These are phyloP conservation scores for Chelonus insularis DNA, from an alignment of 1,140 invertebrate genomes.

Conservation along the genomic window DNA sequence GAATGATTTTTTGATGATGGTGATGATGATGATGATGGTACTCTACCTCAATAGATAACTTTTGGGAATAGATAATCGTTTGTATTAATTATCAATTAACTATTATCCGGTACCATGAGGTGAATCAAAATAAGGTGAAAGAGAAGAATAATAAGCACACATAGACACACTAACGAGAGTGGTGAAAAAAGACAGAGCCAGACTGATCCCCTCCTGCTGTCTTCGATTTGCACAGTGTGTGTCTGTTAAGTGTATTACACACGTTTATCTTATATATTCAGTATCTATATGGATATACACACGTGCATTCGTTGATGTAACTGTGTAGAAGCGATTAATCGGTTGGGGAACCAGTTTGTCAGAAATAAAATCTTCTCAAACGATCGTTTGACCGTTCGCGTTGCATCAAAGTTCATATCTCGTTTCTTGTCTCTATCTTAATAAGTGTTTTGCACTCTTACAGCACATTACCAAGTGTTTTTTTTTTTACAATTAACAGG, in stretches of 20 bases:
- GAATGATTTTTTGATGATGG: no score
- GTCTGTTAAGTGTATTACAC: not conserved
- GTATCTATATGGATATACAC: not conserved
- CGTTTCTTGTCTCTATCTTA: constrained; percentile 25
- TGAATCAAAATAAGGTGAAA: no score
- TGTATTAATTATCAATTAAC: no score
- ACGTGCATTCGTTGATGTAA: not conserved
- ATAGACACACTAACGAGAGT: no score
- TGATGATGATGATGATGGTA: no score
- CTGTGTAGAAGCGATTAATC: constrained; percentile 52
- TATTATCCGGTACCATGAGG: no score
- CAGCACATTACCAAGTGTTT: not conserved
- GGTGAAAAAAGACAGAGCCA: constrained; percentile 11
- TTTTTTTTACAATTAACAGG: constrained; percentile 8
- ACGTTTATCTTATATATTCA: not conserved
- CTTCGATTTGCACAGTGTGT: constrained; percentile 9
- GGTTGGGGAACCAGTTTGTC: constrained; percentile 55
- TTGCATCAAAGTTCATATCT: constrained; percentile 37
- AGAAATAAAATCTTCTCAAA: constrained; percentile 56
- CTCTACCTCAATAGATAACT: no score
- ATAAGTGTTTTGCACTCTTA: constrained; percentile 25
- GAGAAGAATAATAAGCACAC: no score
- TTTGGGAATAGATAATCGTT: no score
- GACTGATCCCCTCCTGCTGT: constrained; percentile 4
- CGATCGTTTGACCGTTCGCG: constrained; percentile 44